Evolutionary conservation across 2,888 invertebrate genomes (phyloP).

Genomic region (Herminia tarsipennalis): DNA sequence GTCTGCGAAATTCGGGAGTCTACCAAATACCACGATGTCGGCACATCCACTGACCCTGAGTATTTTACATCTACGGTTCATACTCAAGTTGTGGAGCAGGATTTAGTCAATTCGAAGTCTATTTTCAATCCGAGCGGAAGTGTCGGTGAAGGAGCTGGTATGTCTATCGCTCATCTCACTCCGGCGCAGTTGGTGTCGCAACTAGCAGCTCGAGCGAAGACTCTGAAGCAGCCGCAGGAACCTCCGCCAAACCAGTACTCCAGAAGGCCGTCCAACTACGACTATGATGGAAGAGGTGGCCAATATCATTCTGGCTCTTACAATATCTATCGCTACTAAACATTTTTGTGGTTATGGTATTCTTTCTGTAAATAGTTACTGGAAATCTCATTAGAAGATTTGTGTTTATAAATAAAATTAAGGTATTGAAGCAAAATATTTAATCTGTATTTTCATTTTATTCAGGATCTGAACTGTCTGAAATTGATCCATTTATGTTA

Average conservation of each 20-base stretch:
- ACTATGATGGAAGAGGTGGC: constrained; percentile 53
- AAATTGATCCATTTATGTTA: no score
- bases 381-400: background rate
- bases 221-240: constrained; percentile 62
- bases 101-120: constrained; percentile 70
- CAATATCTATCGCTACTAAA: constrained; percentile 59
- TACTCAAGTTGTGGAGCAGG: constrained; percentile 77
- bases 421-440: no score
- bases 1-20: constrained; percentile 73
- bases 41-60: constrained; percentile 60
- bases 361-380: background rate
- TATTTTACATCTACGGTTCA: constrained; percentile 66
- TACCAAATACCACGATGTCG: constrained; percentile 48
- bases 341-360: background rate
- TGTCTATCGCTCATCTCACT: constrained; percentile 78
- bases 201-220: constrained; percentile 77
- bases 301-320: constrained; percentile 57
- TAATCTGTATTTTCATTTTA: no score
- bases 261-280: constrained; percentile 50
- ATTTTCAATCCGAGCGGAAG: constrained; percentile 74
- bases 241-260: constrained; percentile 46
- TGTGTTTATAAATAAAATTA: constrained; percentile 1
- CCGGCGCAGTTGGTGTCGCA: constrained; percentile 80
- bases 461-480: no score
- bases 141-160: constrained; percentile 61